Evolutionary conservation across 2,888 invertebrate genomes (phyloP), one percentile per base, ranked within the genome.

Genomic region (Amiota communis): DNA sequence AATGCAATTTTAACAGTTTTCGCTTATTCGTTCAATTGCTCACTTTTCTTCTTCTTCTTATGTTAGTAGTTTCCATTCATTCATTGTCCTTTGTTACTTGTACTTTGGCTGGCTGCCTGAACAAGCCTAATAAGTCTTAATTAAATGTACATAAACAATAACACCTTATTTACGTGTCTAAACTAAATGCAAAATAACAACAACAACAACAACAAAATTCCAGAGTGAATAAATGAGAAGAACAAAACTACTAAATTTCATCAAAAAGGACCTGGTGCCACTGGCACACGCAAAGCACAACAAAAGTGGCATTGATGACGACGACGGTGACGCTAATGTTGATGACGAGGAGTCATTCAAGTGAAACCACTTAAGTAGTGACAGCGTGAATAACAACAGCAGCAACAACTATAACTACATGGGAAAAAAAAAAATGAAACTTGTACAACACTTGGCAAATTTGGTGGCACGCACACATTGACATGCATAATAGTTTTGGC

Each of bases 121-220:
- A 6, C 36, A 53, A 20, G 63, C 46, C 75, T 81, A 84, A 83
- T 83, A 84, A 84, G 82, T 83, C 83, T 79, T 83, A 83, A 84
- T 83, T 84, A 83, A 83, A 84, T 82, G 78, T 79, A 83, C 83
- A 83, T 84, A 81, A 83, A 81, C 70, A 77, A 82, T 81, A 82
- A 84, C 83, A 83, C 83, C 83, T 84, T 80, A 71, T 75, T 57
- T 12, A 36, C 36, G 36, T 36, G 36, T 36, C 36, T 36, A 2
- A 36, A 36, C 3, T 36, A 36, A 36, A 36, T 36, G 36, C 36
- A 36, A 36, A 36, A 36, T 36, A 23, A 36, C 36, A 36, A 36
- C 6, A 36, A n/a, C n/a, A n/a, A n/a, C n/a, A n/a, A n/a, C n/a
- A n/a, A n/a, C n/a, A 23, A 23, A 23, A 2, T 1, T 23, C 3